These are phyloP conservation scores for Ctenicera cuprea DNA, from an alignment of 2,888 invertebrate genomes.

Conservation along the genomic window DNA sequence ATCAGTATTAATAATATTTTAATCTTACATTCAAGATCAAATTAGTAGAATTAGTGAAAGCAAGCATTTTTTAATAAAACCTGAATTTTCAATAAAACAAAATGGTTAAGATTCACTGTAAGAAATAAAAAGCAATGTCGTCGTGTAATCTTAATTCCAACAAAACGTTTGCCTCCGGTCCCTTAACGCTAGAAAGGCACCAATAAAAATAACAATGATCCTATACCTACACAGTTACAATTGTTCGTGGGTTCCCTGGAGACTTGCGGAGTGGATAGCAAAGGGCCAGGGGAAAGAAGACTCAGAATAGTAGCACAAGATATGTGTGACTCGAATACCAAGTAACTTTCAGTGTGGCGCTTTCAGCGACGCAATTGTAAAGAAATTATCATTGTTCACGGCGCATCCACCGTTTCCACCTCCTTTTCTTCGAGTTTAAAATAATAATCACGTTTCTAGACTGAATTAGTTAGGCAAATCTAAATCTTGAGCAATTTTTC, in stretches of 20 bases:
- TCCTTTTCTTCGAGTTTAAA: background rate
- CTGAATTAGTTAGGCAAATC: conserved; percentile 23
- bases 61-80: too few relatives aligned
- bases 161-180: conserved; percentile 40
- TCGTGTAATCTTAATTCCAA: conserved; percentile 37
- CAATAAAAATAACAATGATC: conserved; percentile 50
- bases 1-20: too few relatives aligned
- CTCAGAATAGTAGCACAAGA: conserved; percentile 44
- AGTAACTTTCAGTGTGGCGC: conserved; percentile 43
- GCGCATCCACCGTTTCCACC: conserved; percentile 33
- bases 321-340: conserved; percentile 46
- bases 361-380: conserved; percentile 47
- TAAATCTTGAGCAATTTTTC: background rate
- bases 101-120: too few relatives aligned
- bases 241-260: conserved; percentile 37
- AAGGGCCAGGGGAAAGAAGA: conserved; percentile 35
- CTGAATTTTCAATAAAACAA: too few relatives aligned
- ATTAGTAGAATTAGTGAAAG: too few relatives aligned
- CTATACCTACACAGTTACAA: conserved; percentile 47
- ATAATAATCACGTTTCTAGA: conserved; percentile 2
- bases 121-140: background rate
- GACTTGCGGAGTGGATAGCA: conserved; percentile 33
- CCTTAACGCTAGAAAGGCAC: conserved; percentile 20
- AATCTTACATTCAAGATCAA: too few relatives aligned
- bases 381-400: conserved; percentile 45